These are phyloP conservation scores for Galleria mellonella DNA, from an alignment of 1,140 invertebrate species.

Conservation along the genomic window DNA sequence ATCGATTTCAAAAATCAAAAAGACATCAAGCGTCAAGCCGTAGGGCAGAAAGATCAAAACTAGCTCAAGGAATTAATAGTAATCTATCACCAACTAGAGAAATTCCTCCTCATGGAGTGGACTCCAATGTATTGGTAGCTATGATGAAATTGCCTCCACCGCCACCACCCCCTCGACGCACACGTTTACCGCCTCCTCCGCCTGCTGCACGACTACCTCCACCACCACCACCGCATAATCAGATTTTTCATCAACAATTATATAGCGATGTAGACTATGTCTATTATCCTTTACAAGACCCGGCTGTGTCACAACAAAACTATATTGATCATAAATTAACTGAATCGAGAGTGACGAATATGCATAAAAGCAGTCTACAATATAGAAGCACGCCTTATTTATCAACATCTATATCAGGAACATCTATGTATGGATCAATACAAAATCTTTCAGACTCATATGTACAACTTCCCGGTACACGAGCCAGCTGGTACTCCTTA, in stretches of 20 bases:
- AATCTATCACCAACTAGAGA: constrained; percentile 55
- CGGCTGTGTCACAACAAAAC: constrained; percentile 90
- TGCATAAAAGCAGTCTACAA: constrained; percentile 81
- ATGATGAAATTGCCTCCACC: constrained; percentile 75
- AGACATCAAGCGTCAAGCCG: constrained; percentile 61
- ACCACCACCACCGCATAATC: constrained; percentile 81
- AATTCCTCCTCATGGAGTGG: constrained; percentile 28
- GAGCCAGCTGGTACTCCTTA: constrained; percentile 76
- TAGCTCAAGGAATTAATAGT: constrained; percentile 48
- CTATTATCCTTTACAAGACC: constrained; percentile 91
- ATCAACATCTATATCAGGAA: constrained; percentile 77
- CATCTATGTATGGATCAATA: constrained; percentile 82
- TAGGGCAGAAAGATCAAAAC: constrained; percentile 55
- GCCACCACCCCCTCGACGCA: constrained; percentile 72
- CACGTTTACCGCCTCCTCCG: constrained; percentile 70
- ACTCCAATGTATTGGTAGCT: constrained; percentile 77
- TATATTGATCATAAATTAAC: constrained; percentile 91
- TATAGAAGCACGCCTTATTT: constrained; percentile 88
- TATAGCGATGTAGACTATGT: constrained; percentile 93
- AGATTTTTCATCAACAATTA: constrained; percentile 89
- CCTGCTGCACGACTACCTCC: constrained; percentile 76
- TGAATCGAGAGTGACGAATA: constrained; percentile 59
- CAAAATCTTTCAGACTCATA: constrained; percentile 84
- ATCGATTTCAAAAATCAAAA: constrained; percentile 66
- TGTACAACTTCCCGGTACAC: constrained; percentile 76